These are phyloP conservation scores for Dasyornis broadbenti DNA, from an alignment of 2,113 vertebrate species.

Conservation along the genomic window DNA sequence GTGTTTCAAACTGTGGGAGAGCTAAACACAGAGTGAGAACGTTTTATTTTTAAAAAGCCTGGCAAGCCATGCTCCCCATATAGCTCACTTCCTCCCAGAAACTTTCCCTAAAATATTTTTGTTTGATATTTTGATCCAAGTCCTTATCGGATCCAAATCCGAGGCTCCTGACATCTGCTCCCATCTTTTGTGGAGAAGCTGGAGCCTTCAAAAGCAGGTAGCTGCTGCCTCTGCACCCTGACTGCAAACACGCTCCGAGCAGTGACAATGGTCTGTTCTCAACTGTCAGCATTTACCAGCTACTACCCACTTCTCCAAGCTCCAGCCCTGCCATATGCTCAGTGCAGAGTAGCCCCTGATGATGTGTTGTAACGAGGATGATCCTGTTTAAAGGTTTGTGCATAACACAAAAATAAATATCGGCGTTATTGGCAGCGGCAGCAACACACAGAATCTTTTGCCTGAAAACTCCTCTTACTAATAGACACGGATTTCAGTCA, in stretches of 20 bases:
- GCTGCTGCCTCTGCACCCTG: neutral
- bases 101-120: slow-evolving; percentile 65
- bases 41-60: slow-evolving; percentile 65
- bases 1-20: slow-evolving; percentile 51
- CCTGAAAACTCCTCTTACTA: slow-evolving; percentile 13
- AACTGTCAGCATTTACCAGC: neutral
- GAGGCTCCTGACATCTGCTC: slow-evolving; percentile 42
- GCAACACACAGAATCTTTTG: neutral
- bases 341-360: slow-evolving; percentile 14
- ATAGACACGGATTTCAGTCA: neutral
- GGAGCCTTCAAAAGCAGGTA: slow-evolving; percentile 30
- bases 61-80: slow-evolving; percentile 52
- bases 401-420: neutral
- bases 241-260: neutral
- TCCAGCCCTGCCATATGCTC: slow-evolving; percentile 16
- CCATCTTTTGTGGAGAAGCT: neutral
- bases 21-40: slow-evolving; percentile 59
- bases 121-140: slow-evolving; percentile 64
- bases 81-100: slow-evolving; percentile 56
- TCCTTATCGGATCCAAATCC: slow-evolving; percentile 27
- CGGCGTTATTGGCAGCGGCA: neutral
- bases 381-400: neutral
- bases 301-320: neutral
- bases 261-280: neutral
- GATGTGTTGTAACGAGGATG: neutral